Evolutionary conservation across 2,888 invertebrate genomes (phyloP).

Genomic region (Apamea monoglypha): DNA sequence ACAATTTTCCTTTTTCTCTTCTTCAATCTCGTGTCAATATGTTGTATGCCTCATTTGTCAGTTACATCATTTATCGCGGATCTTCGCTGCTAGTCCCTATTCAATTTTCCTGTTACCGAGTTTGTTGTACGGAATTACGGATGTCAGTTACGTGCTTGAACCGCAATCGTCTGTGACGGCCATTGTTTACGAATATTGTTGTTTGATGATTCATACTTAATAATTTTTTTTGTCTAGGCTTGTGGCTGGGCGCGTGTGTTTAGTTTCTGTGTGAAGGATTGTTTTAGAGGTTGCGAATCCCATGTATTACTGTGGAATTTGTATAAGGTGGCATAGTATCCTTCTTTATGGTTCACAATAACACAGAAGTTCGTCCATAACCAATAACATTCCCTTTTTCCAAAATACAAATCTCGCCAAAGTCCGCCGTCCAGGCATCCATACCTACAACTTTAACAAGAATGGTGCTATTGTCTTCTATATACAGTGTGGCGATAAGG

Average conservation of each 20-base stretch:
- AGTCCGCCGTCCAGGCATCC: not conserved
- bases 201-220: conserved; percentile 51
- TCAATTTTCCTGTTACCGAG: conserved; percentile 49
- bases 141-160: conserved; percentile 74
- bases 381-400: not conserved
- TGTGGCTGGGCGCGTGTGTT: conserved; percentile 18
- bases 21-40: conserved; percentile 45
- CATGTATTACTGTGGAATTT: not conserved
- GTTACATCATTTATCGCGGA: conserved; percentile 61
- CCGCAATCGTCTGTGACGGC: conserved; percentile 54
- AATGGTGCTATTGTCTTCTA: not conserved
- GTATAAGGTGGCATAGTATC: not conserved
- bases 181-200: conserved; percentile 54
- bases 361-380: not conserved
- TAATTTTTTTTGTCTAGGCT: conserved; percentile 54
- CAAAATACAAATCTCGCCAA: not conserved
- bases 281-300: not conserved
- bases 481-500: not conserved
- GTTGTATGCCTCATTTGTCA: conserved; percentile 43
- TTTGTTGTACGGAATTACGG: conserved; percentile 63
- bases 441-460: not conserved
- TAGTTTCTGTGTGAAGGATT: conserved; percentile 12
- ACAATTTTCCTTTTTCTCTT: conserved; percentile 32
- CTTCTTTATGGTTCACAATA: not conserved
- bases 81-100: conserved; percentile 56